Conservation (phyloP, 2,888 invertebrate species). For the Platypus cylindrus region DNA sequence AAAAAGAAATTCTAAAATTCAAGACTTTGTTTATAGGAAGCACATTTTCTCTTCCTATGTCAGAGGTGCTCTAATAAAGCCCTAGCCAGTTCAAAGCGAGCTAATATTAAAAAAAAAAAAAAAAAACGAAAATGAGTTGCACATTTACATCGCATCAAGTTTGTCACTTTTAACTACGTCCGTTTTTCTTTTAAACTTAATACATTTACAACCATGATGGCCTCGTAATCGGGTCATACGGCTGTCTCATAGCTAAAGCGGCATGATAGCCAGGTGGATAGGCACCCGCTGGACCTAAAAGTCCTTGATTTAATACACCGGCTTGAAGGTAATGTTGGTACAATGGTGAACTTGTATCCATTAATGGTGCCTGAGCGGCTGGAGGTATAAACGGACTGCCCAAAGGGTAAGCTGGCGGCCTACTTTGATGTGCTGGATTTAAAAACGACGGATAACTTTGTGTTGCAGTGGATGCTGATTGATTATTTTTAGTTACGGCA, state of each 20-base stretch:
- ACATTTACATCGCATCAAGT: too few species aligned
- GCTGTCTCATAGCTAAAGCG: slow-evolving; percentile 54
- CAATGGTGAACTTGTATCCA: slow-evolving; percentile 51
- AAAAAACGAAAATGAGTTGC: too few species aligned
- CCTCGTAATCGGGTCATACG: slow-evolving; percentile 55
- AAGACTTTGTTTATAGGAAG: too few species aligned
- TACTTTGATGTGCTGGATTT: slow-evolving; percentile 42
- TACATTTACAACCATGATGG: slow-evolving; percentile 47
- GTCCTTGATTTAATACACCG: slow-evolving; percentile 37
- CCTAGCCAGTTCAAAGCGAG: too few species aligned
- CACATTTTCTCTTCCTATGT: too few species aligned
- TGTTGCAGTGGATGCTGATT: slow-evolving; percentile 1
- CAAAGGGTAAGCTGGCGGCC: slow-evolving; percentile 43
- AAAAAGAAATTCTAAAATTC: too few species aligned
- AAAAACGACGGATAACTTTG: slow-evolving; percentile 40
- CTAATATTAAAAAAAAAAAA: too few species aligned
- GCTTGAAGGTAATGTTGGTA: slow-evolving; percentile 63
- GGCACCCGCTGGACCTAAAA: slow-evolving; percentile 30
- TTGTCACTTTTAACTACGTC: too few species aligned
- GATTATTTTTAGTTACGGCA: slow-evolving; percentile 1
- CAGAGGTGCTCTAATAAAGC: too few species aligned
- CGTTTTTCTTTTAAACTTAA: background rate
- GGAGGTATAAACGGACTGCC: slow-evolving; percentile 48
- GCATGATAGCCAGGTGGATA: slow-evolving; percentile 54
- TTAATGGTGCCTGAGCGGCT: slow-evolving; percentile 36